Evolutionary conservation across 2,888 invertebrate species (phyloP), one percentile per base, ranked within the genome.

Genomic region (Acanthosoma haemorrhoidale): DNA sequence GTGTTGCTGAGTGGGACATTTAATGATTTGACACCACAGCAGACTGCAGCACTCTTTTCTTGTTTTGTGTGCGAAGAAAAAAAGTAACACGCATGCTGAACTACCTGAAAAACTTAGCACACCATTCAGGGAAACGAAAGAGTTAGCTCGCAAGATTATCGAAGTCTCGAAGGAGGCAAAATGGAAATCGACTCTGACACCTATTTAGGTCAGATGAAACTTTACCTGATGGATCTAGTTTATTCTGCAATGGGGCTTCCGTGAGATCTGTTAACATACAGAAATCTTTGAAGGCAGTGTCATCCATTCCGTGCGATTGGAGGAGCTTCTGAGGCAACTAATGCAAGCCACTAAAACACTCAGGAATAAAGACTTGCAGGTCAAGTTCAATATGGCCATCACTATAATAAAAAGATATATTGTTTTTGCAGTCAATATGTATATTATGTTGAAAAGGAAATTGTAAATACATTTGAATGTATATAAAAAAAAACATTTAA

Each of bases 371-470:
- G 96, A 96, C 76, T 83, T 98, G 74, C 97, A 98, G 82, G 91
- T 91, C 77, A 98, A 97, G 82, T 98, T 98, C 81, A 89, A 91
- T 75, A 92, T 94, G 78, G 92, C 93, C 71, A 91, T 96, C 75
- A 91, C 90, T 77, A 81, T 92, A 74, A 87, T 99, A 71, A 99
- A 99, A 81, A 86, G 99, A 75, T 99, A 99, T 80, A 99, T 99
- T 79, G 94, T 99, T n/a, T 99, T 99, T 82, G 99, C 99, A 21
- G 97, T 98, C 70, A 97, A 96, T 81, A 86, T 99, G 67, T 99
- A 99, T 81, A 21, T 21, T 25, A 6, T 25, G 1, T 25, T 25
- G n/a, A n/a, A n/a, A 25, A 5, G 18, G 13, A 21, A 43, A 51
- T 6, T 51, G 25, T 51, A 25, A n/a, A 51, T 51, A 51, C 25